Evolutionary conservation across 37 sponge, comb jelly and placozoan genomes (phyloP), one percentile per base, ranked within the genome.

Genomic region (Beroe forskalii): DNA sequence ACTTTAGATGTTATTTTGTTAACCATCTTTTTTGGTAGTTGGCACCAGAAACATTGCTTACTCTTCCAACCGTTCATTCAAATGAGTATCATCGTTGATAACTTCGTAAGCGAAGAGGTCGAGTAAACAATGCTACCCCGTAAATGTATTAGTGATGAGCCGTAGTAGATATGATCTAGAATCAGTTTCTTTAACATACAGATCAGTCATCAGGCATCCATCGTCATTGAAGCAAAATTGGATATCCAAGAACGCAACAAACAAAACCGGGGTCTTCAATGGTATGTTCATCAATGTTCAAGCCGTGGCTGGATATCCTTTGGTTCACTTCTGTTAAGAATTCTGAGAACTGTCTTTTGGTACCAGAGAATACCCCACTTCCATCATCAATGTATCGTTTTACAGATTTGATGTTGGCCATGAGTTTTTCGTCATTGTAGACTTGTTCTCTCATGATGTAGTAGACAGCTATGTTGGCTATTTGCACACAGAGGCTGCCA

Each of bases 101-200:
- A n/a, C n/a, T n/a, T n/a, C n/a, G n/a, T n/a, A n/a, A n/a, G n/a
- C n/a, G n/a, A n/a, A n/a, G n/a, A n/a, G n/a, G n/a, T n/a, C n/a
- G n/a, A n/a, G n/a, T n/a, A n/a, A n/a, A n/a, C n/a, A n/a, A n/a
- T n/a, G n/a, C n/a, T n/a, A n/a, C n/a, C n/a, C n/a, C n/a, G n/a
- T n/a, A n/a, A n/a, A n/a, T n/a, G n/a, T n/a, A n/a, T n/a, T n/a
- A n/a, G n/a, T n/a, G n/a, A n/a, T n/a, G n/a, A n/a, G n/a, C n/a
- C n/a, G n/a, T n/a, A n/a, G n/a, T 63, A 63, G 66, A 20, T 63
- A 63, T 4, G 66, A 63, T 3, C 66, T 20, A 20, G 66, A 8
- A 20, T 63, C 66, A n/a, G 66, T 63, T 20, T 63, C 66, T 30
- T 63, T 63, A 23, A 63, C 66, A 63, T n/a, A 63, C 24, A 63